Conservation (phyloP, 2,888 invertebrate species). For the Drosophila paranaensis region DNA sequence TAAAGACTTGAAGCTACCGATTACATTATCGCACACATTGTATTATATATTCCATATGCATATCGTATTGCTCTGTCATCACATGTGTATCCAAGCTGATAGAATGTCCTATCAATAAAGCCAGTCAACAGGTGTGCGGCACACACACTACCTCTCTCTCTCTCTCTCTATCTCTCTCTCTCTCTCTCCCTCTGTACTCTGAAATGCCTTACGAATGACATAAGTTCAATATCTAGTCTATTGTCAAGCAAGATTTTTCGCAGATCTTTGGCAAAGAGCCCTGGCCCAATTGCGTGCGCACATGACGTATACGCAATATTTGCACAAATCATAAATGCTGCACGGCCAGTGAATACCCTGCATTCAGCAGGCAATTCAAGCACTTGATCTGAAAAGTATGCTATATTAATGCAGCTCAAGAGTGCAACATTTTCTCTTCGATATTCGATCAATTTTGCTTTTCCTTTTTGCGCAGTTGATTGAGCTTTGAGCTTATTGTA, state of each 20-base stretch:
- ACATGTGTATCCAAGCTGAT: constrained; percentile 54
- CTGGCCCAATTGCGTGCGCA: constrained; percentile 35
- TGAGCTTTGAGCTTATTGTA: background rate
- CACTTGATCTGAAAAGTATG: constrained; percentile 46
- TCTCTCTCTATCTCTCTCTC: background rate
- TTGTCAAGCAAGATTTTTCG: constrained; percentile 11
- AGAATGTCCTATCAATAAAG: constrained; percentile 39
- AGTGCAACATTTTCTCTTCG: too few species aligned
- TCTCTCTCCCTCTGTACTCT: background rate
- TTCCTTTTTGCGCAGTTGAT: background rate
- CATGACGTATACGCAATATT: constrained; percentile 46
- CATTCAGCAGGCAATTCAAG: background rate
- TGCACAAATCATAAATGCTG: background rate
- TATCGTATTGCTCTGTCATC: constrained; percentile 10
- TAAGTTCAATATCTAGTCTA: background rate
- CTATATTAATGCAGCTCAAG: constrained; percentile 22
- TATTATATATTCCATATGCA: constrained; percentile 5
- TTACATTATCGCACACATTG: constrained; percentile 46
- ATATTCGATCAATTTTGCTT: background rate
- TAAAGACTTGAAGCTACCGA: constrained; percentile 37
- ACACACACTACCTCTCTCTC: too few species aligned
- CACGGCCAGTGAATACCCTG: constrained; percentile 32
- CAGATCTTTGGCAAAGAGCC: constrained; percentile 43
- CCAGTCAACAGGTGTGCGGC: constrained; percentile 27
- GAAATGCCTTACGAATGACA: background rate